Conservation (phyloP, 1,140 invertebrate genomes). For the Drosophila paulistorum region DNA sequence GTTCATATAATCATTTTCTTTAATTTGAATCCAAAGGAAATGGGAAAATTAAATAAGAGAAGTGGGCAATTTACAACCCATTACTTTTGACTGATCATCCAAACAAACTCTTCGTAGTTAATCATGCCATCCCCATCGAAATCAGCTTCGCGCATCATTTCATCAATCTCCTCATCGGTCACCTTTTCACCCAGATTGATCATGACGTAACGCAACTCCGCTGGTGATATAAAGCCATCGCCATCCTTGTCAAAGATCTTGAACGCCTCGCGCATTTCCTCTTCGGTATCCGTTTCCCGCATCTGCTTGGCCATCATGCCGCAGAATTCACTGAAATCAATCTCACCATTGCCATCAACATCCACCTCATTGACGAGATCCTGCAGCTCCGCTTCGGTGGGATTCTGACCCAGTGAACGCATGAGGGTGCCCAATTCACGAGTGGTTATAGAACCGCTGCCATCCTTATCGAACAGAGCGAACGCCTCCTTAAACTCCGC, state of each 20-base stretch:
- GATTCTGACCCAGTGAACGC: conserved; percentile 82
- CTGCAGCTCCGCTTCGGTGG: conserved; percentile 56
- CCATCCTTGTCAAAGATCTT: conserved; percentile 66
- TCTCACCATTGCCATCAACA: conserved; percentile 30
- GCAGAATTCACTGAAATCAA: conserved; percentile 61
- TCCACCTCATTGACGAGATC: conserved; percentile 59
- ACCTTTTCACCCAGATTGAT: conserved; percentile 61
- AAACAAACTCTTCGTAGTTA: conserved; percentile 88
- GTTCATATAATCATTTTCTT: neutral
- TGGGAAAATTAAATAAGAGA: neutral
- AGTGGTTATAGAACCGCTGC: conserved; percentile 95
- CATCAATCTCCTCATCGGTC: conserved; percentile 67
- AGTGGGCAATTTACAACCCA: neutral
- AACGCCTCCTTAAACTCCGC: conserved; percentile 79
- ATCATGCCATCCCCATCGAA: conserved; percentile 95
- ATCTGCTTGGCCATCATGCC: conserved; percentile 50
- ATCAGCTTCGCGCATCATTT: conserved; percentile 91
- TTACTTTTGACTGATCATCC: conserved; percentile 64
- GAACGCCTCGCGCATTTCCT: conserved; percentile 66
- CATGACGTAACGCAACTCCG: conserved; percentile 57
- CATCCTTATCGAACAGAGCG: conserved; percentile 96
- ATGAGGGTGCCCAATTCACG: conserved; percentile 96
- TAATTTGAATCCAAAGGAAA: conserved; percentile 6
- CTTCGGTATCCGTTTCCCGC: conserved; percentile 49
- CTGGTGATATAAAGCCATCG: conserved; percentile 62